phyloP scores from a whole-genome alignment of 2,113 vertebrate species.

The Salvator merianae region DNA sequence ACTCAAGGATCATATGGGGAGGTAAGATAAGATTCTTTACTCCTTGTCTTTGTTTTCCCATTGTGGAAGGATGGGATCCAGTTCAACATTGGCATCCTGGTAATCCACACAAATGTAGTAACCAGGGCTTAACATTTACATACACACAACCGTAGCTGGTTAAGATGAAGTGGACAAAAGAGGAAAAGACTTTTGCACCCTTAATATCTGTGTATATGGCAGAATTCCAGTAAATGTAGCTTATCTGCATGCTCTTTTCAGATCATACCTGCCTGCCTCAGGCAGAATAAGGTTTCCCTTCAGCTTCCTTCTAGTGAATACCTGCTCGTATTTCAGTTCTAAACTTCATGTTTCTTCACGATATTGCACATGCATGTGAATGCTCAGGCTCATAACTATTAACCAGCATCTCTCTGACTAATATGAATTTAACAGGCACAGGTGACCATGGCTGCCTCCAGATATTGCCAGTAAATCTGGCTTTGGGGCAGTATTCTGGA shows the following conservation, averaged over 20 bases:
- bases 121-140: background rate
- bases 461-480: too few relatives aligned
- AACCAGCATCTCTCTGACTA: background rate
- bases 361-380: background rate
- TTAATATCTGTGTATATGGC: too few relatives aligned
- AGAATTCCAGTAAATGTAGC: too few relatives aligned
- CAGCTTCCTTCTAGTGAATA: background rate
- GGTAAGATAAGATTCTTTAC: slow-evolving; percentile 53
- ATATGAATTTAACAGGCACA: background rate
- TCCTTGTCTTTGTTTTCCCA: background rate
- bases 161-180: background rate
- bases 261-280: too few relatives aligned
- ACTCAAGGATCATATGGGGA: slow-evolving; percentile 32
- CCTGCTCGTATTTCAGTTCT: background rate
- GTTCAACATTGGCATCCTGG: background rate
- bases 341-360: background rate
- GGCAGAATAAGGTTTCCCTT: background rate
- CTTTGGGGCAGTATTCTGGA: too few relatives aligned
- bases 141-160: background rate
- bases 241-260: too few relatives aligned
- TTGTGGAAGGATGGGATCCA: background rate
- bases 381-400: background rate
- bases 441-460: too few relatives aligned
- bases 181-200: too few relatives aligned
- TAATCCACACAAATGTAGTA: background rate